phyloP scores from a whole-genome alignment of 1,140 invertebrate species.

The Drusus annulatus region DNA sequence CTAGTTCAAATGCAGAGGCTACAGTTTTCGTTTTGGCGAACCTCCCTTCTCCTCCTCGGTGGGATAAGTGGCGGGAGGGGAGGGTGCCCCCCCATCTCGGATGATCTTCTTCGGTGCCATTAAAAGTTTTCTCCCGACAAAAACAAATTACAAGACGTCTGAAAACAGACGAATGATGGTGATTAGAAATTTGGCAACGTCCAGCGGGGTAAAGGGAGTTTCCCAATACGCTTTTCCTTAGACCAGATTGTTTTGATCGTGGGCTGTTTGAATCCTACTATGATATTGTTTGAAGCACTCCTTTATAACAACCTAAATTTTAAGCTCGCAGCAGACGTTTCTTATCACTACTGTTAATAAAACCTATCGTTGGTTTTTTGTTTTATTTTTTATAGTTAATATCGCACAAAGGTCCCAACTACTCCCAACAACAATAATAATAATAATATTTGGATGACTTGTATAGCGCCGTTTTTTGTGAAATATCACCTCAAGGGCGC shows the following conservation, averaged over 20 bases:
- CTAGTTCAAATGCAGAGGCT: constrained; percentile 1
- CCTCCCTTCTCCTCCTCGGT: neutral
- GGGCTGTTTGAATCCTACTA: neutral
- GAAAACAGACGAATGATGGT: constrained; percentile 42
- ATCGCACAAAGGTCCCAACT: no score
- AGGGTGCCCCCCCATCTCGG: constrained; percentile 4
- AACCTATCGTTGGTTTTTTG: neutral
- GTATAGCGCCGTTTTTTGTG: no score
- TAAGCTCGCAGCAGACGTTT: neutral
- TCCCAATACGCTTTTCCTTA: neutral
- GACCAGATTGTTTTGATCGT: constrained; percentile 4
- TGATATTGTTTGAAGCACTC: neutral
- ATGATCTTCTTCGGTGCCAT: constrained; percentile 45
- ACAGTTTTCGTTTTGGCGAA: neutral
- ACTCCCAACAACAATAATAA: no score
- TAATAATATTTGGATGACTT: no score
- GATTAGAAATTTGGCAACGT: constrained; percentile 46
- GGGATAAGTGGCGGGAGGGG: neutral
- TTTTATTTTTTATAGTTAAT: no score
- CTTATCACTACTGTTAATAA: neutral
- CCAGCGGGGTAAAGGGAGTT: constrained; percentile 9
- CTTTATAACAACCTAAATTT: neutral
- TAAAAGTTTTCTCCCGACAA: constrained; percentile 53
- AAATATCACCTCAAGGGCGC: no score
- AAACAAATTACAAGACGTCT: constrained; percentile 53